Evolutionary conservation across 2,113 vertebrate genomes (phyloP).

Genomic region (Morone chrysops): DNA sequence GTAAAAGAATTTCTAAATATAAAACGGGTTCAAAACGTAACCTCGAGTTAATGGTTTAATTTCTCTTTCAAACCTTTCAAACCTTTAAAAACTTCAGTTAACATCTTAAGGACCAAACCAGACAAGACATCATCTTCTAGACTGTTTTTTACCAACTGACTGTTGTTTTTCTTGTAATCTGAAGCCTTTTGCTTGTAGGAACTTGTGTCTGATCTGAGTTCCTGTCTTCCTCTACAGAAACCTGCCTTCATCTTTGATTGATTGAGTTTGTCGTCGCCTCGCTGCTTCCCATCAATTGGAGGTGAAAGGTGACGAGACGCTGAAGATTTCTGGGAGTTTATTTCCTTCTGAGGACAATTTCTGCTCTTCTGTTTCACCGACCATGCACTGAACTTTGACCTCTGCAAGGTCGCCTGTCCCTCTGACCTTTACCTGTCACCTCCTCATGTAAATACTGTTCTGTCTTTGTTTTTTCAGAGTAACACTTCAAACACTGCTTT

Average conservation of each 20-base stretch:
- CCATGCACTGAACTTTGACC: constrained; percentile 35
- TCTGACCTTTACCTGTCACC: background rate
- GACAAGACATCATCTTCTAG: too few relatives aligned
- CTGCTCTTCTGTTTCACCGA: background rate
- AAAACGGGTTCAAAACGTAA: too few relatives aligned
- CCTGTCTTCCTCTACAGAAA: constrained; percentile 41
- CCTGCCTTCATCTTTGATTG: constrained; percentile 46
- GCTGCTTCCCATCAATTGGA: constrained; percentile 1
- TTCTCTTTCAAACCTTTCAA: too few relatives aligned
- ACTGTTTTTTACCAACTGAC: too few relatives aligned
- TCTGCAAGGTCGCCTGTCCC: background rate
- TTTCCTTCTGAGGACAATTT: background rate
- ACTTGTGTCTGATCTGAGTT: too few relatives aligned
- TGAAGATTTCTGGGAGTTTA: background rate
- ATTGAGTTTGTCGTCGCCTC: constrained; percentile 3
- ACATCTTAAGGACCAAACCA: too few relatives aligned
- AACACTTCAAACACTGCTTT: constrained; percentile 6
- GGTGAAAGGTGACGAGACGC: constrained; percentile 32
- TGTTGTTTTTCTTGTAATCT: too few relatives aligned
- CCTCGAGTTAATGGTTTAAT: too few relatives aligned
- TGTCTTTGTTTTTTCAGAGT: background rate
- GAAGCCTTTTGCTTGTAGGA: too few relatives aligned
- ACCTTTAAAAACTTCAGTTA: too few relatives aligned
- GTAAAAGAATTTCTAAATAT: too few relatives aligned
- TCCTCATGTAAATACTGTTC: constrained; percentile 1